Conservation (phyloP, 2,113 vertebrate species). For the Ictalurus punctatus region DNA sequence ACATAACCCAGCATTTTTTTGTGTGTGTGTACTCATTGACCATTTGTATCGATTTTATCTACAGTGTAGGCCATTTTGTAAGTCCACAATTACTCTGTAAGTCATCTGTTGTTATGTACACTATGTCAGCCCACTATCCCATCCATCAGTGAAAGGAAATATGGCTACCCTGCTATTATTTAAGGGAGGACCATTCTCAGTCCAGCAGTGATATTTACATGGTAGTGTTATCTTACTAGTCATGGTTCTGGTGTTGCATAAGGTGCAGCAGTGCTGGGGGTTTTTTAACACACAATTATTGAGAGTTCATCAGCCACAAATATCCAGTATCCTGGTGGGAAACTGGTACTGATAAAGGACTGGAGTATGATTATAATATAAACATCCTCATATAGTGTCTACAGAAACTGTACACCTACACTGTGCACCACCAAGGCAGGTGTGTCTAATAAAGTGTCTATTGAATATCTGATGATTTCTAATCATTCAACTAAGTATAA, state of each 20-base stretch:
- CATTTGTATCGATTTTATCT: not conserved
- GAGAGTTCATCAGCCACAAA: not conserved
- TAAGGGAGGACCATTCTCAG: not conserved
- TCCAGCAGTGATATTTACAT: not conserved
- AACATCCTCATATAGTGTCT: not conserved
- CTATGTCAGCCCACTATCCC: not conserved
- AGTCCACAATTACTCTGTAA: not conserved
- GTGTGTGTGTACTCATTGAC: not conserved
- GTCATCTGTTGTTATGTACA: not conserved
- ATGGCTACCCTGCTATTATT: not conserved
- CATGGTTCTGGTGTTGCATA: not conserved
- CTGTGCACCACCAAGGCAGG: not conserved
- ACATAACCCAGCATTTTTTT: not conserved
- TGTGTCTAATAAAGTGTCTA: not conserved
- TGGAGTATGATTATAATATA: not conserved
- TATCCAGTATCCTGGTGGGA: not conserved
- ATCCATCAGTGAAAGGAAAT: not conserved
- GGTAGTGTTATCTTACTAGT: not conserved
- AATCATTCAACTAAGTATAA: not conserved
- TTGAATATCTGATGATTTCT: not conserved
- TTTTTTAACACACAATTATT: not conserved
- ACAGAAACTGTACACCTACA: not conserved
- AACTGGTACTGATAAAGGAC: not conserved
- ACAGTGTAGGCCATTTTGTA: not conserved
- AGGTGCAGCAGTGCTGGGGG: not conserved